Evolutionary conservation across 2,888 invertebrate genomes (phyloP), one percentile per base, ranked within the genome.

Genomic region (Dasypogon diadema): DNA sequence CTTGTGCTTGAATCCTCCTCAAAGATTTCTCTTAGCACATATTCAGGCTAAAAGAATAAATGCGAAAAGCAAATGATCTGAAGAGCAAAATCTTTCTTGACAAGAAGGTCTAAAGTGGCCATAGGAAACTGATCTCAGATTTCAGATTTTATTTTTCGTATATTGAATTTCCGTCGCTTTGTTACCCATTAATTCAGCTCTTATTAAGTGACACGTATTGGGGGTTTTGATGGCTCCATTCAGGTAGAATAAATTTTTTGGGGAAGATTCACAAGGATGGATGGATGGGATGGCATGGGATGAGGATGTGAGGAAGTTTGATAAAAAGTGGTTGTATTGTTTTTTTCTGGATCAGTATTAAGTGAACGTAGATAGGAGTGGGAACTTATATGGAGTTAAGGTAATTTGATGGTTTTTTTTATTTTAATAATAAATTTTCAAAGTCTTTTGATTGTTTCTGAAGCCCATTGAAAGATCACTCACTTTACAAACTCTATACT

Each of bases 151-250:
- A 30, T 58, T 34, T 58, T 60, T 30, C 37, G 21, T 65, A 22
- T 65, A 65, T 65, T 65, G 46, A 65, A 65, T 65, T 65, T 65
- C 65, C 46, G 65, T 22, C 21, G 34, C 46, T 46, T 65, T 65
- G 65, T 65, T 65, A 1, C 22, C 26, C 65, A 65, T 24, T 65
- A 21, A 24, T 65, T 46, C 18, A 21, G 46, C n/a, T 48, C 21
- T 22, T 65, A 65, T 46, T 65, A 65, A 65, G 46, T 65, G 65
- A 65, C 65, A 46, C 37, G 46, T 46, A 37, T 48, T 60, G 60
- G 37, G 16, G 60, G 16, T 34, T 60, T 60, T 60, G 60, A 60
- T 60, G 60, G 60, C 60, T 60, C 16, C 37, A 60, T 60, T 60
- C 60, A 60, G 60, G 60, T 60, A 60, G 60, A 60, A 60, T 60